Evolutionary conservation across 2,888 invertebrate species (phyloP).

Genomic region (Rhopalosiphum nymphaeae): DNA sequence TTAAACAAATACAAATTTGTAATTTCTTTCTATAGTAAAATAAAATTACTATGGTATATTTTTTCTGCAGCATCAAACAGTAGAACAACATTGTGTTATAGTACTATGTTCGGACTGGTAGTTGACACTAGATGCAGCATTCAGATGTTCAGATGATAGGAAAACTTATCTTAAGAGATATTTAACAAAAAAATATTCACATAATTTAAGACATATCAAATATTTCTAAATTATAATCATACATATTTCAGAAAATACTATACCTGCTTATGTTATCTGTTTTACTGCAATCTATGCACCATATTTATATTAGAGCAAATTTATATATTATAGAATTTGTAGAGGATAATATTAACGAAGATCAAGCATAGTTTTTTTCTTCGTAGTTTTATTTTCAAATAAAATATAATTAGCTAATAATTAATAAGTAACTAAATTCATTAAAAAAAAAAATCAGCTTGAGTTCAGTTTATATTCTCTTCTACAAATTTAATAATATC

Average conservation of each 20-base stretch:
- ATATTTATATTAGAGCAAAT: not conserved
- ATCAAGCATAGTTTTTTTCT: no score
- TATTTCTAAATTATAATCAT: not conserved
- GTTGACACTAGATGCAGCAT: no score
- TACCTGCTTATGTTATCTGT: not conserved
- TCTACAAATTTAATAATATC: not conserved
- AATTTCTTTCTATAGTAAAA: no score
- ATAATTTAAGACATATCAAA: not conserved
- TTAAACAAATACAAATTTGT: no score
- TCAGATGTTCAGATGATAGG: not conserved
- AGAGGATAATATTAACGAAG: not conserved
- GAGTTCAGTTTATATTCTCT: not conserved
- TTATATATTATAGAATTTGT: not conserved
- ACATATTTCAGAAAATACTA: not conserved
- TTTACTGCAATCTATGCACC: not conserved
- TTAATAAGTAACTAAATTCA: not conserved
- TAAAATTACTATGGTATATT: no score
- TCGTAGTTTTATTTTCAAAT: no score
- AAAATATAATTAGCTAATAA: no score
- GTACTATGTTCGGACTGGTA: no score
- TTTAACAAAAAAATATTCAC: not conserved
- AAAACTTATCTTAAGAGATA: not conserved
- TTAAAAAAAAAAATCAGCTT: not conserved
- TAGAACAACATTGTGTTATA: no score
- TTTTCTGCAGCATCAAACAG: no score